phyloP scores from a whole-genome alignment of 2,797 vertebrate genomes.

The Acipenser oxyrinchus region DNA sequence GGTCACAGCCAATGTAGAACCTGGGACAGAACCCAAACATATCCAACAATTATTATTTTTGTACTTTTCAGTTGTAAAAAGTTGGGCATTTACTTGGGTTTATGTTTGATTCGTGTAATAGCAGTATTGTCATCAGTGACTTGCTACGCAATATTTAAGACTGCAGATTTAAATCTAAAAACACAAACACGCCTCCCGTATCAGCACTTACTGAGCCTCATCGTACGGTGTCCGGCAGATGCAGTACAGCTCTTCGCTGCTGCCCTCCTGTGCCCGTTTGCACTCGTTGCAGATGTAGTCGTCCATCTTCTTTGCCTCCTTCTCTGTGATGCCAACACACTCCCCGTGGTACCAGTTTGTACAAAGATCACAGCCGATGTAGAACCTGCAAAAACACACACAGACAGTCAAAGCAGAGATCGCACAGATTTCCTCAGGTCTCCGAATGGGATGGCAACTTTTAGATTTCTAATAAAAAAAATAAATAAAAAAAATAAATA shows the following conservation, averaged over 20 bases:
- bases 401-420: not conserved
- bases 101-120: too few species aligned
- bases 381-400: slow-evolving; percentile 71
- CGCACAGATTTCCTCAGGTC: too few species aligned
- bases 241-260: slow-evolving; percentile 96
- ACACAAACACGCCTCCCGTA: slow-evolving; percentile 33
- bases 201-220: slow-evolving; percentile 81
- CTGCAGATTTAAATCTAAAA: not conserved
- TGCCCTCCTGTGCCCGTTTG: slow-evolving; percentile 91
- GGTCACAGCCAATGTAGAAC: slow-evolving; percentile 97
- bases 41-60: too few species aligned
- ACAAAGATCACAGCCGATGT: slow-evolving; percentile 97
- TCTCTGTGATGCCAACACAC: slow-evolving; percentile 97
- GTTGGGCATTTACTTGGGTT: too few species aligned
- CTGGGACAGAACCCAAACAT: slow-evolving; percentile 66
- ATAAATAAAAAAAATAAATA: too few species aligned
- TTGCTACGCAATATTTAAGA: too few species aligned
- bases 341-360: slow-evolving; percentile 98
- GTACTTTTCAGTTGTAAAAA: too few species aligned
- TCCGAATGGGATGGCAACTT: too few species aligned
- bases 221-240: slow-evolving; percentile 98
- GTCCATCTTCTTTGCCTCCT: slow-evolving; percentile 98
- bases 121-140: too few species aligned
- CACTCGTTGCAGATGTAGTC: slow-evolving; percentile 98
- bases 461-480: too few species aligned